Base-by-base conservation (phyloP, 2,113 vertebrate genomes). In the Carettochelys insculpta region DNA sequence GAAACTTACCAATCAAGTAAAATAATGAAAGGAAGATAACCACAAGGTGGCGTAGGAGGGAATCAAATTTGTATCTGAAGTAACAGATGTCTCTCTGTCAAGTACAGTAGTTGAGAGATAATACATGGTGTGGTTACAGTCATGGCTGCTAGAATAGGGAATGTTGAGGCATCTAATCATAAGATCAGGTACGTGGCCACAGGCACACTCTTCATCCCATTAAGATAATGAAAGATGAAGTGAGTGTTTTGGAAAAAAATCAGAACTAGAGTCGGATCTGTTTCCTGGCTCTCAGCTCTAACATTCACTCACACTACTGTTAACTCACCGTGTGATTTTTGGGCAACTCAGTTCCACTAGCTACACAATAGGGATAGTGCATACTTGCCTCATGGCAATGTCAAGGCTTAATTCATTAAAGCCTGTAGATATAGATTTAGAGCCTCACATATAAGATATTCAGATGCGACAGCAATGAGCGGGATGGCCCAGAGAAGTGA, bases 331-430 rank as follows among this genome's bases (percentile, higher is more conserved):
- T 38, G 34, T 68, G 61, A 68, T 84, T 92, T 94, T 82, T 78
- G 71, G 82, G 52, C 85, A 79, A 92, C 71, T 96, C 86, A 84
- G 51, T 86, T 94, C 94, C 95, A 71, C 91, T 92, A 47, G 95
- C 89, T 90, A 83, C 94, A 87, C 94, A 81, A 86, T 9, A 94
- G 90, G 91, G 95, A 75, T 27, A 45, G 95, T 94, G 80, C 93
- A 88, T 88, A 92, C 54, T 95, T 95, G 87, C 92, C 1, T 0
- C 87, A 38, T n/a, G 86, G 83, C 93, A 89, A 68, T 78, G 92
- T 50, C 91, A 91, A 89, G 89, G 93, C 81, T 82, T 75, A 45
- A 27, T 87, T 79, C 4, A 17, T 31, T 22, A 68, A 38, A 20
- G 61, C 61, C 61, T 38, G 4, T 22, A 38, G n/a, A n/a, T 19